Base-by-base conservation (phyloP, 2,888 invertebrate genomes). In the Pocota personata region DNA sequence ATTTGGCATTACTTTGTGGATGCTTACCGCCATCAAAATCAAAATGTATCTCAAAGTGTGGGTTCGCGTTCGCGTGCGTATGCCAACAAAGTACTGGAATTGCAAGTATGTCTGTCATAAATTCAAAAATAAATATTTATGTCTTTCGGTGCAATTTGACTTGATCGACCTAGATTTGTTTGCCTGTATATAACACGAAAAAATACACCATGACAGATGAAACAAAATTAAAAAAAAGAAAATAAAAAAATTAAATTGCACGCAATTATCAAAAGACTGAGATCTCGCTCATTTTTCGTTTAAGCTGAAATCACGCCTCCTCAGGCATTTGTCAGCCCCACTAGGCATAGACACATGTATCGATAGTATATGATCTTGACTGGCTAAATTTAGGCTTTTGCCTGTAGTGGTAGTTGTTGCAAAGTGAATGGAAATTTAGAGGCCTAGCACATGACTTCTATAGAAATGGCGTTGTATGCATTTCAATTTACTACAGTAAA, bases 41-140 rank as follows among this genome's bases (percentile, higher is more conserved):
- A n/a, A n/a, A n/a, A n/a, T n/a, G 12, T 24, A 19, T 52, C 35
- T 16, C 19, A 14, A 27, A 50, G 48, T 50, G 64, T 77, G 71
- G 58, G 71, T 48, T 77, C 50, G 21, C 50, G 21, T 37, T 52
- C 46, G 60, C 58, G 71, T 73, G 46, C 30, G 32, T 71, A 46
- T 30, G 60, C 67, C 75, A 71, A 82, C 77, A 77, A 77, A 71
- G 48, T 71, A 71, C 57, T 82, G 48, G 21, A 73, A 52, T 52
- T 30, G 40, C 62, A 30, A 55, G 67, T 64, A 75, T 64, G 79
- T 58, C 67, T 71, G 75, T 80, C 86, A 82, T 86, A 82, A 77
- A 82, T 77, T 67, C 43, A 55, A 37, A 72, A 82, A 76, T 82
- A 76, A 76, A 82, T 82, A 82, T 86, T 82, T 86, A 86, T 82